Percentiles rank a stretch among this genome's conserved stretches.
Conservation (phyloP, 2,888 invertebrate genomes). For the Drosophila nigricruria region DNA sequence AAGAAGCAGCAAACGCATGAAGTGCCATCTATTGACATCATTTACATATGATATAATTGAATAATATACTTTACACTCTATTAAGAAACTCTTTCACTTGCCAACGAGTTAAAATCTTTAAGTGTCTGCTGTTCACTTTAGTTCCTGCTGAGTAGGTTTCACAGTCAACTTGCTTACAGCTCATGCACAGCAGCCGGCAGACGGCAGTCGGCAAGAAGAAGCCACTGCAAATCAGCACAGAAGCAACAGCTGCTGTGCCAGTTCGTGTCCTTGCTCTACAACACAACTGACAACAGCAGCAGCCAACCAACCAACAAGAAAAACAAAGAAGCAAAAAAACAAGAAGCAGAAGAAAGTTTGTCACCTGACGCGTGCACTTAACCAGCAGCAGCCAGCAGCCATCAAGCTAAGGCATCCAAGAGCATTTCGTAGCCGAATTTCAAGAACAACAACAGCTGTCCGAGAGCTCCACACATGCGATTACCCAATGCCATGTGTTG, state of each 20-base stretch:
- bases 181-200: conserved; percentile 30
- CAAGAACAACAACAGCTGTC: conserved; percentile 56
- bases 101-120: conserved; percentile 13
- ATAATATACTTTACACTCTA: not conserved
- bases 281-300: conserved; percentile 40
- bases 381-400: conserved; percentile 47
- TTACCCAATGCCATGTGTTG: conserved; percentile 68
- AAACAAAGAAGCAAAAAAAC: conserved; percentile 8
- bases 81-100: not conserved
- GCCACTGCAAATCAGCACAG: conserved; percentile 52
- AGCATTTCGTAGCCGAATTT: conserved; percentile 22
- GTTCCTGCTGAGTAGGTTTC: conserved; percentile 53
- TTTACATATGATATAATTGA: conserved; percentile 3
- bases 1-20: not conserved
- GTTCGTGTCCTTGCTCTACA: conserved; percentile 37
- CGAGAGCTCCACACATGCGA: conserved; percentile 48
- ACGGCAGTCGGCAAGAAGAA: conserved; percentile 37
- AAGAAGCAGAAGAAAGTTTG: conserved; percentile 50
- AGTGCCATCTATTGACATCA: not conserved
- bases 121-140: conserved; percentile 18
- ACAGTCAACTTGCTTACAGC: conserved; percentile 65
- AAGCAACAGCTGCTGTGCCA: conserved; percentile 59
- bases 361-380: conserved; percentile 78
- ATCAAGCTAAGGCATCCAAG: conserved; percentile 32
- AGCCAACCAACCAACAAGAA: not conserved